Percentiles rank a stretch among this genome's conserved stretches.
phyloP scores from a whole-genome alignment of 2,113 vertebrate species.

The Anoplopoma fimbria region DNA sequence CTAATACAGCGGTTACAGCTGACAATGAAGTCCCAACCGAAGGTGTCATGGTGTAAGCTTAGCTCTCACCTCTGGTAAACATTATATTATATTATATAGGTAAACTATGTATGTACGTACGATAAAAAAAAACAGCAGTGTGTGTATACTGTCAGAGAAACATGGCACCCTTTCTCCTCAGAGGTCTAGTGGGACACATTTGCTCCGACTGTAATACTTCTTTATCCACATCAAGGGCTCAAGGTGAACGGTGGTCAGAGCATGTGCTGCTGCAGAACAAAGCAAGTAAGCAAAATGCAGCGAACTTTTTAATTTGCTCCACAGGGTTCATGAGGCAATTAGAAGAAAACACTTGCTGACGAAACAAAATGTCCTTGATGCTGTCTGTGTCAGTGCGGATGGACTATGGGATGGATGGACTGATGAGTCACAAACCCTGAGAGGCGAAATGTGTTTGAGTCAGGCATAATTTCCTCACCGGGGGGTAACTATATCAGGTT shows the following conservation, averaged over 20 bases:
- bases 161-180: neutral
- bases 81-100: neutral
- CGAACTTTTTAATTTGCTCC: constrained; percentile 71
- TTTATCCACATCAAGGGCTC: constrained; percentile 21
- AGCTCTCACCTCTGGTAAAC: no score
- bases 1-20: no score
- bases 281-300: constrained; percentile 53
- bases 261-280: constrained; percentile 13
- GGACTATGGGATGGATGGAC: constrained; percentile 11
- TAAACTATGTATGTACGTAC: no score
- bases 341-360: constrained; percentile 63
- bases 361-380: constrained; percentile 45
- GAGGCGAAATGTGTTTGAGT: constrained; percentile 24
- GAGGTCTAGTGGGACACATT: neutral
- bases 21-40: no score
- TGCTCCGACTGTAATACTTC: neutral
- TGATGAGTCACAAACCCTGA: constrained; percentile 30
- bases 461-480: neutral
- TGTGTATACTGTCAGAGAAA: neutral
- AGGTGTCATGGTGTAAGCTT: no score
- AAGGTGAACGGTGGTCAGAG: constrained; percentile 16
- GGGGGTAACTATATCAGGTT: neutral
- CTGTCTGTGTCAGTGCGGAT: constrained; percentile 29
- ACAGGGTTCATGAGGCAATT: constrained; percentile 57
- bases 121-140: neutral